These are phyloP conservation scores for Crioceris asparagi DNA, from an alignment of 2,888 invertebrate genomes.

Conservation along the genomic window DNA sequence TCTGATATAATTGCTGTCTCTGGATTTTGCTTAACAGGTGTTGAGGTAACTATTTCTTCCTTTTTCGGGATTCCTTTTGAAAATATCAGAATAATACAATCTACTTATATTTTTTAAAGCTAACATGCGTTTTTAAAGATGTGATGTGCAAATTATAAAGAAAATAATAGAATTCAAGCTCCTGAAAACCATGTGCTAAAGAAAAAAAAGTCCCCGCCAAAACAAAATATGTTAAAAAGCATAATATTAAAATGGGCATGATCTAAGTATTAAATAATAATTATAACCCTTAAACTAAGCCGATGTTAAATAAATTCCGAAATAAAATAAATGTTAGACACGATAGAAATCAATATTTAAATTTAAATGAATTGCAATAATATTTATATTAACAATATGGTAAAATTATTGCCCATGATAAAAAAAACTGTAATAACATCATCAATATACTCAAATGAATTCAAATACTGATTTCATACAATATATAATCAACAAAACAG, in stretches of 20 bases:
- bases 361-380: no score
- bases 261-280: slow-evolving; percentile 11
- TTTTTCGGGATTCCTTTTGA: slow-evolving; percentile 22
- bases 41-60: slow-evolving; percentile 27
- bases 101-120: slow-evolving; percentile 19
- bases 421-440: no score
- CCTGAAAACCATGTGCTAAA: slow-evolving; percentile 15
- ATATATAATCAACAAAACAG: no score
- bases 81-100: slow-evolving; percentile 23
- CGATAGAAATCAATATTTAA: no score
- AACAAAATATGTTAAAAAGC: slow-evolving; percentile 11
- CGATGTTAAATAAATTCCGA: background rate
- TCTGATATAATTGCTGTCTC: slow-evolving; percentile 4
- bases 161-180: slow-evolving; percentile 14
- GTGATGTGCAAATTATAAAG: slow-evolving; percentile 19
- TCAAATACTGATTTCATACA: no score
- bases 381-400: no score
- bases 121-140: slow-evolving; percentile 17
- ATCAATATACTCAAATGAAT: no score
- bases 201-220: slow-evolving; percentile 8
- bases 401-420: no score
- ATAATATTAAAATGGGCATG: slow-evolving; percentile 35
- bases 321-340: background rate
- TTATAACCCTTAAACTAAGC: background rate
- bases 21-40: slow-evolving; percentile 19